Evolutionary conservation across 2,113 vertebrate species (phyloP), one percentile per base, ranked within the genome.

Genomic region (Colaptes auratus): DNA sequence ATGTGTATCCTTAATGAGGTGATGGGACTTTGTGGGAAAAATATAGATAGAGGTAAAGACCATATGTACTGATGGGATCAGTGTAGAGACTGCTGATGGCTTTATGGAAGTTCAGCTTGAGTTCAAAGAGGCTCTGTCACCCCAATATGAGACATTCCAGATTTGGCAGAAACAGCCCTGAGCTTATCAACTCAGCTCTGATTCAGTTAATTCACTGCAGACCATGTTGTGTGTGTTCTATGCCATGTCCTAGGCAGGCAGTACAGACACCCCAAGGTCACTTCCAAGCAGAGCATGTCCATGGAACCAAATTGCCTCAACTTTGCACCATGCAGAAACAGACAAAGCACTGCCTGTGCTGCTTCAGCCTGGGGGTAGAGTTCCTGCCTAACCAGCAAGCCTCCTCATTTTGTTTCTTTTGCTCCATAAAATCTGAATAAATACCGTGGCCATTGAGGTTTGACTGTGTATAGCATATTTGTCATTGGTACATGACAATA

Each of bases 381-480:
- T 31, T n/a, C 84, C 67, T 92, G 85, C 48, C 90, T 74, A 66
- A 15, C 84, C 90, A 82, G 39, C 1, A 6, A 87, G 55, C 67
- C 59, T 67, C n/a, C 72, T 61, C 71, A 17, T 89, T 44, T 82
- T 67, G 59, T 56, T 85, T 72, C 59, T 89, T 48, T 31, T 60
- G 75, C 3, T 2, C 63, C 53, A 75, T 82, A 88, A 82, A 87
- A 89, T 55, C 36, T 48, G 82, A 85, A 73, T 64, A 88, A 93
- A 79, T 91, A 75, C 88, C 44, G 10, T 10, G 79, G 79, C 88
- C 82, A 61, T 64, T 82, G 90, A 91, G 88, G 48, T 91, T 87
- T 75, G 90, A 42, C 79, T 72, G 71, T 6, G 4, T 42, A 8
- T 48, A 56, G 75, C 5, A 0, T 75, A 52, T 76, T 71, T 85